These are phyloP conservation scores for Physocephala rufipes DNA, from an alignment of 2,888 invertebrate genomes.

Conservation along the genomic window DNA sequence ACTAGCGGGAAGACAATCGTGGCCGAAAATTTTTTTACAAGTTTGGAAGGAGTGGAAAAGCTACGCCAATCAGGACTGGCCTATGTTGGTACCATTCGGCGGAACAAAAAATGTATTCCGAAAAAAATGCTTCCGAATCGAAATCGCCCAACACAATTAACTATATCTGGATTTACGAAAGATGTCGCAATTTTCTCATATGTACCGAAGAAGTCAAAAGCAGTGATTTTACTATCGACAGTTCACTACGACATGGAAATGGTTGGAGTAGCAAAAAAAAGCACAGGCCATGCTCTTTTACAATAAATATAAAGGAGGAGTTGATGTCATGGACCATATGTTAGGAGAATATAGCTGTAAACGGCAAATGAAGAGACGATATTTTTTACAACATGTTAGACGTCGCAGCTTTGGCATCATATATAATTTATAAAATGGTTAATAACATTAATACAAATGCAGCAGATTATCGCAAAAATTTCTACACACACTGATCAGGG, in stretches of 20 bases:
- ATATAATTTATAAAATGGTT: background rate
- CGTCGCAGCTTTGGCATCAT: background rate
- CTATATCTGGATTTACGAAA: slow-evolving; percentile 6
- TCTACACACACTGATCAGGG: background rate
- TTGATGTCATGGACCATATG: slow-evolving; percentile 36
- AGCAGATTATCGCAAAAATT: slow-evolving; percentile 7
- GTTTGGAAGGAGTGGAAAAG: slow-evolving; percentile 6
- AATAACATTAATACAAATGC: no score
- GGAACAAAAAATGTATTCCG: slow-evolving; percentile 24
- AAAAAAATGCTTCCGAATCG: slow-evolving; percentile 20
- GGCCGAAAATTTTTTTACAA: slow-evolving; percentile 29
- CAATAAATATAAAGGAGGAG: slow-evolving; percentile 23
- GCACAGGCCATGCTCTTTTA: slow-evolving; percentile 22
- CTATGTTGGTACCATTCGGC: slow-evolving; percentile 15
- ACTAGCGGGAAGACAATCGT: slow-evolving; percentile 23
- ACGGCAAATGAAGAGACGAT: slow-evolving; percentile 25
- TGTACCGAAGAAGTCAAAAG: slow-evolving; percentile 1
- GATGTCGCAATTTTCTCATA: slow-evolving; percentile 14
- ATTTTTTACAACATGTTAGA: slow-evolving; percentile 18
- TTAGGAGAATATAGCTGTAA: slow-evolving; percentile 26
- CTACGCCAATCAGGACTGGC: slow-evolving; percentile 2
- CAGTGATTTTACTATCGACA: slow-evolving; percentile 5
- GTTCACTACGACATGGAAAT: slow-evolving; percentile 10
- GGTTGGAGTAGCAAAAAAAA: slow-evolving; percentile 11
- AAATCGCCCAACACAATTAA: slow-evolving; percentile 9